phyloP scores from a whole-genome alignment of 2,888 invertebrate species.

The Andrena haemorrhoa region DNA sequence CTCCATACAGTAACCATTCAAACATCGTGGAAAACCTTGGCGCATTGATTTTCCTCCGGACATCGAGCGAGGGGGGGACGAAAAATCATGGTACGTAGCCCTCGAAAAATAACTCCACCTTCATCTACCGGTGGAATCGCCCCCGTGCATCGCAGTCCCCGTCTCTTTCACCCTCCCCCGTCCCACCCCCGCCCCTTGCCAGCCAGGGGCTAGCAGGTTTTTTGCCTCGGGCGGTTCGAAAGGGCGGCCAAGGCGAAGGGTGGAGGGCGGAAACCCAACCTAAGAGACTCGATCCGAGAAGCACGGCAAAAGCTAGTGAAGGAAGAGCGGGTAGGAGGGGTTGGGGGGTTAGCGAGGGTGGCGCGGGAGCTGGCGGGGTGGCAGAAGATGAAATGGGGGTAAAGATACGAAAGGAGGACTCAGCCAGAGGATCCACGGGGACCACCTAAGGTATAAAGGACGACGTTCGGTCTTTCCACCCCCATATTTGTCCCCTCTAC shows the following conservation, averaged over 20 bases:
- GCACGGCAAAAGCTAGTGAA: slow-evolving; percentile 76
- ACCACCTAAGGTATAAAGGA: slow-evolving; percentile 82
- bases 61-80: slow-evolving; percentile 56
- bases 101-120: slow-evolving; percentile 81
- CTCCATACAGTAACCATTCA: slow-evolving; percentile 17
- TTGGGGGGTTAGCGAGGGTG: slow-evolving; percentile 79
- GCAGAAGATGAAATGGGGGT: slow-evolving; percentile 74
- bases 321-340: too few species aligned
- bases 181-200: slow-evolving; percentile 60
- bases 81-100: slow-evolving; percentile 74
- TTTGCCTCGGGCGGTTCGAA: slow-evolving; percentile 79
- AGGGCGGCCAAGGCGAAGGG: slow-evolving; percentile 65
- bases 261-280: slow-evolving; percentile 79
- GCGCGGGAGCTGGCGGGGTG: slow-evolving; percentile 73
- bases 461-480: slow-evolving; percentile 79
- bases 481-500: slow-evolving; percentile 74
- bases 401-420: slow-evolving; percentile 81
- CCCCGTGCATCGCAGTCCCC: slow-evolving; percentile 65
- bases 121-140: slow-evolving; percentile 74
- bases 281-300: slow-evolving; percentile 81
- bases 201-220: slow-evolving; percentile 78
- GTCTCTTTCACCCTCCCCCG: slow-evolving; percentile 69
- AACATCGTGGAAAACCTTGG: slow-evolving; percentile 24
- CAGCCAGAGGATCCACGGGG: slow-evolving; percentile 80
- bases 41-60: slow-evolving; percentile 66